Evolutionary conservation across 2,797 vertebrate species (phyloP), one percentile per base, ranked within the genome.

Genomic region (Nyctalus aviator): DNA sequence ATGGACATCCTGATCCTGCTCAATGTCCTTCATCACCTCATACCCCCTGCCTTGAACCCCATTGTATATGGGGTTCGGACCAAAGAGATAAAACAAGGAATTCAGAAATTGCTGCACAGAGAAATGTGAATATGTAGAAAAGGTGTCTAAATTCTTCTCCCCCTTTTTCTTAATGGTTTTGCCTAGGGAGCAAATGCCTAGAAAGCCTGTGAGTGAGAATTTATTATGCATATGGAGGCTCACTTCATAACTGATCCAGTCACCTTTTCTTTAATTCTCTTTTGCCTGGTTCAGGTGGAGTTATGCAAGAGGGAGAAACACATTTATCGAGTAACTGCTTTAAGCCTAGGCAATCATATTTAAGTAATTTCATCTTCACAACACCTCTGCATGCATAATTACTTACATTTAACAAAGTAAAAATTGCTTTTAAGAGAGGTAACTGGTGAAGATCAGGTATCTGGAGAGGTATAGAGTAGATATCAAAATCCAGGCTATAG

Each of bases 11-110:
- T 84, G 7, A 90, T 84, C 32, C 41, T 88, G 18, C 87, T 93
- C 5, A 89, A 91, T 18, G 48, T 90, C 20, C 12, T 78, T 71
- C 94, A 64, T 7, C 84, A 87, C 18, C 78, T 95, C 14, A 93
- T 90, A 55, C 88, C 88, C 1, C 17, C 78, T 71, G 53, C 77
- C 0, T n/a, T 81, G 72, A 93, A 85, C 27, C 86, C 72, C n/a
- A 46, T 35, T 55, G 69, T 86, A 17, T 72, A 94, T 15, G 76
- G 85, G 1, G 25, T 90, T 53, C 0, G 2, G 14, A 88, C 71
- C 20, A 95, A 79, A 41, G 94, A 85, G 44, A 89, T 94, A 75
- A 86, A 93, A 37, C 57, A 85, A 18, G 50, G 2, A 25, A 76
- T 95, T 79, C 68, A 9, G 4, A 82, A 92, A 68, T 78, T 87